A percentile compares a stretch with the other conserved stretches of the same genome.
Conservation (phyloP, 2,888 invertebrate genomes). For the Tetrapedia diversipes region DNA sequence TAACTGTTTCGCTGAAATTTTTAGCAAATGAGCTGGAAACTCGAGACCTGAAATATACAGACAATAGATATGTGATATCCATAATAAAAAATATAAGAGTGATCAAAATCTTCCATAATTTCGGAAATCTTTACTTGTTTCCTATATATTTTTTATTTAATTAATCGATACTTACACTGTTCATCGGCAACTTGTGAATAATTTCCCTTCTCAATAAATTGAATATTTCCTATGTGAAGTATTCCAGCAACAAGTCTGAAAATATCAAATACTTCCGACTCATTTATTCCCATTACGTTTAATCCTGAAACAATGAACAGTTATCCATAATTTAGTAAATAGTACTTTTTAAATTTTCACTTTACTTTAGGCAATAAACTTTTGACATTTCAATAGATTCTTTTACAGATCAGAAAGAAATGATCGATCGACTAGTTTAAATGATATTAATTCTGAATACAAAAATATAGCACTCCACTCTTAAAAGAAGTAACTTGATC, state of each 20-base stretch:
- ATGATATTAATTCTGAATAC: too few species aligned
- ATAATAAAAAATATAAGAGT: too few species aligned
- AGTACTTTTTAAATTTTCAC: background rate
- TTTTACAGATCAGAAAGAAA: too few species aligned
- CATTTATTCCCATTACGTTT: slow-evolving; percentile 85
- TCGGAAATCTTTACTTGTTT: too few species aligned
- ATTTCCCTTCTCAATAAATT: slow-evolving; percentile 85
- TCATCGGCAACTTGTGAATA: slow-evolving; percentile 85
- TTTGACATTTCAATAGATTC: background rate
- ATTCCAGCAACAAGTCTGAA: slow-evolving; percentile 85
- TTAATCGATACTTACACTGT: slow-evolving; percentile 83
- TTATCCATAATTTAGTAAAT: background rate
- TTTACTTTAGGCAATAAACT: background rate
- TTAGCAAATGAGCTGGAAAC: slow-evolving; percentile 86
- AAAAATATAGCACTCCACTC: too few species aligned
- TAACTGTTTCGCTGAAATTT: slow-evolving; percentile 84
- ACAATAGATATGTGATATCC: slow-evolving; percentile 1
- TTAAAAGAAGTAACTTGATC: too few species aligned
- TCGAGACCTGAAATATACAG: slow-evolving; percentile 83
- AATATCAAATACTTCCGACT: slow-evolving; percentile 84
- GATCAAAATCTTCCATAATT: too few species aligned
- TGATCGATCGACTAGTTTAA: too few species aligned
- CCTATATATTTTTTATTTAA: too few species aligned
- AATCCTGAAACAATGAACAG: slow-evolving; percentile 83
- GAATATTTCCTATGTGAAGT: slow-evolving; percentile 87